Percentiles rank a stretch among this genome's conserved stretches.
Conservation (phyloP, 2,888 invertebrate species). For the Parasteatoda lunata region DNA sequence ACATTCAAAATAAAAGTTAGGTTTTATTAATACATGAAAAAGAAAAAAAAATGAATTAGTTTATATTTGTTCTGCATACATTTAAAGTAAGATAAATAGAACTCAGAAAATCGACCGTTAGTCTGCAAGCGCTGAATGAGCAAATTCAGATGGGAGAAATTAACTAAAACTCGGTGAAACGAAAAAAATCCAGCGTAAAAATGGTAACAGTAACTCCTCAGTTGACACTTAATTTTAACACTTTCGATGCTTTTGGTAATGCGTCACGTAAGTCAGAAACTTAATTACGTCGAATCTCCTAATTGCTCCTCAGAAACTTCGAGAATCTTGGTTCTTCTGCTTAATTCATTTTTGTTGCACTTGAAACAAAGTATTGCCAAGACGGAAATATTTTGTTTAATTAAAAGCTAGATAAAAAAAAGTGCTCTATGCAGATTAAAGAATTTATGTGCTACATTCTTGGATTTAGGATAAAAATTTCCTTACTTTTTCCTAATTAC, state of each 20-base stretch:
- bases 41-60: no score
- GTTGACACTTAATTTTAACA: constrained; percentile 67
- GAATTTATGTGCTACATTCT: constrained; percentile 31
- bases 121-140: constrained; percentile 40
- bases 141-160: constrained; percentile 19
- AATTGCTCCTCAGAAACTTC: constrained; percentile 61
- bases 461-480: background rate
- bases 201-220: constrained; percentile 45
- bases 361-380: constrained; percentile 7
- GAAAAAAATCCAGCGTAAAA: constrained; percentile 4
- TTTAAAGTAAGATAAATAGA: constrained; percentile 12
- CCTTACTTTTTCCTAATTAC: constrained; percentile 30
- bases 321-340: constrained; percentile 26
- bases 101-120: constrained; percentile 41
- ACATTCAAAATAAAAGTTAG: no score
- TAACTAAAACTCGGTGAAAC: constrained; percentile 3
- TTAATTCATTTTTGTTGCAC: constrained; percentile 11
- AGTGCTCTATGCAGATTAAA: constrained; percentile 27
- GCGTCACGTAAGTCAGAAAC: constrained; percentile 60
- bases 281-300: constrained; percentile 63
- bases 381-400: constrained; percentile 66
- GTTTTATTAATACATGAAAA: no score
- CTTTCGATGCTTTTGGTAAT: constrained; percentile 62
- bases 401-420: constrained; percentile 57
- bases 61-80: no score